These are phyloP conservation scores for Lepilemur ruficaudatus DNA, from an alignment of 2,797 vertebrate species.

Conservation along the genomic window DNA sequence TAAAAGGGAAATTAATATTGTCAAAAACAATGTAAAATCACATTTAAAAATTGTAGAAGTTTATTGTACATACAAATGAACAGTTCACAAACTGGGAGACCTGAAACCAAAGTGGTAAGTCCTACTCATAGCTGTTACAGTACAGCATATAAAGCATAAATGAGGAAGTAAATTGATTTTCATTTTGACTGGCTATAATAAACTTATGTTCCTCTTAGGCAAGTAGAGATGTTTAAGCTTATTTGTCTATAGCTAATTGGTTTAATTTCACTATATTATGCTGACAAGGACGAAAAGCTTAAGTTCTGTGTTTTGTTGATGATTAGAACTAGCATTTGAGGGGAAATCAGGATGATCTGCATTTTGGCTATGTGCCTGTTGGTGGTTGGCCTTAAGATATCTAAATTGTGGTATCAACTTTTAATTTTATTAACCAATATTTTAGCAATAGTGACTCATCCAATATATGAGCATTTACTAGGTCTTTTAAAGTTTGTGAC, in stretches of 20 bases:
- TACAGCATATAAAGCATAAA: not conserved
- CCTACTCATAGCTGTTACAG: not conserved
- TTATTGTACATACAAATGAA: not conserved
- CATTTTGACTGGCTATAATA: not conserved
- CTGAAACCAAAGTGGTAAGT: not conserved
- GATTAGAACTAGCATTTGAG: not conserved
- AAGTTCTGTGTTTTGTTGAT: not conserved
- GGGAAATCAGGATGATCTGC: not conserved
- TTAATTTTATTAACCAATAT: not conserved
- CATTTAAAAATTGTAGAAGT: not conserved
- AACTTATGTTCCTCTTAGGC: not conserved
- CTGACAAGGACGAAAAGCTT: not conserved
- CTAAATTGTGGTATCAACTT: not conserved
- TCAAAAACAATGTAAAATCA: not conserved
- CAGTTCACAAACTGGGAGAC: not conserved
- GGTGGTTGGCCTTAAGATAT: not conserved
- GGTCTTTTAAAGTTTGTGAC: not conserved
- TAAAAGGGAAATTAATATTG: not conserved
- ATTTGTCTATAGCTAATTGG: not conserved
- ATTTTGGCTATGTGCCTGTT: not conserved
- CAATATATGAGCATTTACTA: not conserved
- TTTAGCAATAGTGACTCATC: not conserved
- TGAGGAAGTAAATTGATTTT: not conserved
- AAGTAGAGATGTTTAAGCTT: not conserved
- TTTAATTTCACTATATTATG: not conserved